phyloP scores from a whole-genome alignment of 2,797 vertebrate species.

The Phrynocephalus guinanensis region DNA sequence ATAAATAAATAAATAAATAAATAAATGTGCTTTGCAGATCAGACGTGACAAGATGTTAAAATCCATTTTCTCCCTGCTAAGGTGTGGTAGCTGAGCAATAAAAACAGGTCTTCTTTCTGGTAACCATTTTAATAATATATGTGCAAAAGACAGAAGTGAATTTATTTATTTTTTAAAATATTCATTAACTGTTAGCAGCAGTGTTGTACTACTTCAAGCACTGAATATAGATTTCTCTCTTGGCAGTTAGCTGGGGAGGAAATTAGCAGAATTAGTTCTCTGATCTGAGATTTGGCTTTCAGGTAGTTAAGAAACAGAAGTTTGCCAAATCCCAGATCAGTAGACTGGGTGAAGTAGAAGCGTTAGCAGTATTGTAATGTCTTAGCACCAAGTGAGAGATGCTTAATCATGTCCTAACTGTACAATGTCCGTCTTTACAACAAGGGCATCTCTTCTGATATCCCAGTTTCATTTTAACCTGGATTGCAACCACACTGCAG shows the following conservation, averaged over 20 bases:
- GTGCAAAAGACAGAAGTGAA: conserved; percentile 52
- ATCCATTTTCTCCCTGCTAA: background rate
- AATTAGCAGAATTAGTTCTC: background rate
- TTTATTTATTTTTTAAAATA: conserved; percentile 62
- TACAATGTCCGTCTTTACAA: background rate
- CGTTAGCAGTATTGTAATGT: background rate
- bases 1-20: background rate
- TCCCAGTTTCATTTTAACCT: background rate
- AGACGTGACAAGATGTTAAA: conserved; percentile 17
- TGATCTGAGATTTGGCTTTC: background rate
- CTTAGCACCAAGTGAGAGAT: background rate
- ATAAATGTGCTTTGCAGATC: background rate
- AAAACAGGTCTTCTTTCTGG: conserved; percentile 52
- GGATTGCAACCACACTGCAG: too few species aligned
- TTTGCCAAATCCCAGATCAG: conserved; percentile 9
- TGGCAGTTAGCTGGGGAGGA: background rate
- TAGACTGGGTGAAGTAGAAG: background rate
- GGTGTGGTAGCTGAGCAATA: conserved; percentile 36
- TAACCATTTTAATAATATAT: conserved; percentile 58
- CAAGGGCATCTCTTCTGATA: background rate
- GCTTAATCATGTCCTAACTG: background rate
- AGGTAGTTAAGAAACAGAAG: conserved; percentile 15
- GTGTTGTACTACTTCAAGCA: conserved; percentile 18
- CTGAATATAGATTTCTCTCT: background rate
- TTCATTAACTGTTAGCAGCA: conserved; percentile 53